These are phyloP conservation scores for Saccostrea glomerata DNA, from an alignment of 1,140 invertebrate genomes.

Conservation along the genomic window DNA sequence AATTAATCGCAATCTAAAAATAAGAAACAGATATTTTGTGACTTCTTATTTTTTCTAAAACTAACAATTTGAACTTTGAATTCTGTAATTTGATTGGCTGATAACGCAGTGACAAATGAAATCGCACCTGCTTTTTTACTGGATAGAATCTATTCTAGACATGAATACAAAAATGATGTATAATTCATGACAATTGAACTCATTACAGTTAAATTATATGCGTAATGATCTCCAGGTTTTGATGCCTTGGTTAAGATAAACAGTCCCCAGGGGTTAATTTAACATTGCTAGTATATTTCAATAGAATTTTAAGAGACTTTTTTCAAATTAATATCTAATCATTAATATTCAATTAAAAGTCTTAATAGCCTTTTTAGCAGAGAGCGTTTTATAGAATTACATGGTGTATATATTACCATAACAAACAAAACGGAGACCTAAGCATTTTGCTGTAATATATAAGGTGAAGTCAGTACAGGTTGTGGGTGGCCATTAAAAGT, in stretches of 20 bases:
- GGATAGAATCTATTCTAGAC: neutral
- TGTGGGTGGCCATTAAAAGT: slow-evolving; percentile 5
- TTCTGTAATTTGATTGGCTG: slow-evolving; percentile 1
- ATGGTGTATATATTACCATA: neutral
- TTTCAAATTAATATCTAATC: neutral
- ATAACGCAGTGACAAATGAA: slow-evolving; percentile 13
- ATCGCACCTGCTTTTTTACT: slow-evolving; percentile 18
- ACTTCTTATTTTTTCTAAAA: neutral
- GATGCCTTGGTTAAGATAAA: neutral
- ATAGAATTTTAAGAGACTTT: neutral
- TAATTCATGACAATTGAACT: slow-evolving; percentile 23
- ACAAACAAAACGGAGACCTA: neutral
- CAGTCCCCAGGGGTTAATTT: neutral
- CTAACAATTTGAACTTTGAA: neutral
- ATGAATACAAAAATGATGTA: slow-evolving; percentile 6
- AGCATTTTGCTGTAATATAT: neutral
- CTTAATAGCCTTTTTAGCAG: neutral
- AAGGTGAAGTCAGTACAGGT: neutral
- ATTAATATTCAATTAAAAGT: neutral
- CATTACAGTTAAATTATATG: neutral
- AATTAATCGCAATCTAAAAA: neutral
- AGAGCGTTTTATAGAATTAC: neutral
- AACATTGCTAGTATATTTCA: neutral
- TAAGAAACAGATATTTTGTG: neutral
- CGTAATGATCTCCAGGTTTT: neutral